Conservation (phyloP, 2,797 vertebrate genomes). For the Chiroxiphia lanceolata region DNA sequence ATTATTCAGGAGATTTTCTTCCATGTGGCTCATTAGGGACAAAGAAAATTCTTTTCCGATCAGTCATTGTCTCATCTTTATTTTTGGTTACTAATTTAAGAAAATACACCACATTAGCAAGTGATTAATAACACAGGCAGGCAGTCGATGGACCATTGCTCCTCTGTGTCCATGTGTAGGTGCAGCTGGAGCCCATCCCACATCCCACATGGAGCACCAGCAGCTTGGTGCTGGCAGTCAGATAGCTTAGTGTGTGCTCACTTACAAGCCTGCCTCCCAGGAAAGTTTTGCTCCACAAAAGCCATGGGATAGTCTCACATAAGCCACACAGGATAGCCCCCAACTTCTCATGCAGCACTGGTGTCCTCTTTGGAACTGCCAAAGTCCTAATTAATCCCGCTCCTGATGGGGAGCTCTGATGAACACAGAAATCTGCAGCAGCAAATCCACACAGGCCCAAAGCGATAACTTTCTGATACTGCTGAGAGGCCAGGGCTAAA, state of each 20-base stretch:
- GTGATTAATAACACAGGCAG: neutral
- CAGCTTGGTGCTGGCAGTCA: neutral
- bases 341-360: rapidly evolving
- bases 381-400: neutral
- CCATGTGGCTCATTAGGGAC: neutral
- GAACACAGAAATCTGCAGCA: neutral
- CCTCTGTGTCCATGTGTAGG: neutral
- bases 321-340: too few species aligned
- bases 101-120: neutral
- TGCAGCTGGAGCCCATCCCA: neutral
- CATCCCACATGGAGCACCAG: neutral
- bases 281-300: neutral
- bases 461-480: neutral
- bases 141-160: rapidly evolving
- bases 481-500: neutral
- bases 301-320: rapidly evolving
- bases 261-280: neutral
- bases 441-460: neutral
- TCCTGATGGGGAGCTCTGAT: neutral
- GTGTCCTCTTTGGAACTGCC: neutral
- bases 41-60: constrained; percentile 29
- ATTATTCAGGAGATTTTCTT: constrained; percentile 53
- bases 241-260: neutral
- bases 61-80: constrained; percentile 3
- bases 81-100: constrained; percentile 12